phyloP scores from a whole-genome alignment of 2,888 invertebrate species.

The Eilema caniola region DNA sequence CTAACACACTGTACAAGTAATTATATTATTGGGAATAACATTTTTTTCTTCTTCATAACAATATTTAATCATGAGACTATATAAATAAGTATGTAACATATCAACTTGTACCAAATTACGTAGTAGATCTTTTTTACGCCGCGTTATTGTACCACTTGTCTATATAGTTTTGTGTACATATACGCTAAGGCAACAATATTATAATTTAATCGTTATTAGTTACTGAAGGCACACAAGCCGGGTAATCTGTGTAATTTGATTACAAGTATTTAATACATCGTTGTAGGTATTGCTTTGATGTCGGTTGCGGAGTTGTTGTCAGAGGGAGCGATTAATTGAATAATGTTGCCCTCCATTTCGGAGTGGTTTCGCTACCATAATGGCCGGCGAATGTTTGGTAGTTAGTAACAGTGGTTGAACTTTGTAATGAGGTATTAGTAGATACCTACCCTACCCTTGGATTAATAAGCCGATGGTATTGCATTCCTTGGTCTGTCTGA shows the following conservation, averaged over 20 bases:
- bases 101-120: too few relatives aligned
- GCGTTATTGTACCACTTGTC: too few relatives aligned
- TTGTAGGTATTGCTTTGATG: constrained; percentile 32
- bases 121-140: too few relatives aligned
- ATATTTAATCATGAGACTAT: too few relatives aligned
- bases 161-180: too few relatives aligned
- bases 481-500: not conserved
- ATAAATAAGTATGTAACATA: too few relatives aligned
- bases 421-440: constrained; percentile 1
- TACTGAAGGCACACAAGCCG: constrained; percentile 19
- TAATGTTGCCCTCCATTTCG: constrained; percentile 5
- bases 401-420: constrained; percentile 18
- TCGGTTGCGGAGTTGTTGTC: constrained; percentile 3
- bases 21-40: too few relatives aligned
- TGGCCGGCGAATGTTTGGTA: constrained; percentile 14
- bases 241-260: constrained; percentile 36
- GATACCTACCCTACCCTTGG: not conserved
- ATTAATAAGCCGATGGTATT: constrained; percentile 1
- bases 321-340: constrained; percentile 17
- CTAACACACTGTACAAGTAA: too few relatives aligned
- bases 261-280: constrained; percentile 15
- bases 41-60: too few relatives aligned
- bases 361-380: constrained; percentile 13
- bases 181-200: constrained; percentile 3
- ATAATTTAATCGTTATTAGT: constrained; percentile 36